Conservation (phyloP, 2,113 vertebrate genomes). For the Podilymbus podiceps region DNA sequence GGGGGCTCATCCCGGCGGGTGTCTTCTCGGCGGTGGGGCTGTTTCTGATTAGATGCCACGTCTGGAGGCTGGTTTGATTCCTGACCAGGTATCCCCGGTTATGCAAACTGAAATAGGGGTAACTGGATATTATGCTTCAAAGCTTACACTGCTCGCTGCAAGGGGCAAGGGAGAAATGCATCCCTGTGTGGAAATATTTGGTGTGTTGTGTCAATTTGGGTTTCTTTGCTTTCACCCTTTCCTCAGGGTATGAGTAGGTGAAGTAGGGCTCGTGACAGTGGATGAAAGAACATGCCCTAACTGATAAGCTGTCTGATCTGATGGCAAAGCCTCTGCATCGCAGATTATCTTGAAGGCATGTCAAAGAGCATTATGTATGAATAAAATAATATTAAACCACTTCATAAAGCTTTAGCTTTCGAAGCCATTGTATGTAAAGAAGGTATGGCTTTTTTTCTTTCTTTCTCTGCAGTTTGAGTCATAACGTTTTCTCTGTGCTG, state of each 20-base stretch:
- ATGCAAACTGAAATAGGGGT: not conserved
- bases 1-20: not conserved
- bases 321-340: not conserved
- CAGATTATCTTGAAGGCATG: too few relatives aligned
- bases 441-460: not conserved
- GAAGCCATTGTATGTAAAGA: not conserved
- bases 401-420: not conserved
- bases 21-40: not conserved
- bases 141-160: not conserved
- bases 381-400: not conserved
- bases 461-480: not conserved
- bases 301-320: not conserved
- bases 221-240: not conserved
- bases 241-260: rapidly evolving
- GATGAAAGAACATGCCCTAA: rapidly evolving
- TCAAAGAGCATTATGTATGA: not conserved
- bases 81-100: not conserved
- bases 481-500: not conserved
- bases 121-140: not conserved
- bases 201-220: rapidly evolving
- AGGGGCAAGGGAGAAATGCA: not conserved
- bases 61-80: not conserved
- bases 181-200: not conserved
- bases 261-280: not conserved
- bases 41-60: not conserved